phyloP scores from a whole-genome alignment of 2,797 vertebrate species.

The Lithobates sylvaticus region DNA sequence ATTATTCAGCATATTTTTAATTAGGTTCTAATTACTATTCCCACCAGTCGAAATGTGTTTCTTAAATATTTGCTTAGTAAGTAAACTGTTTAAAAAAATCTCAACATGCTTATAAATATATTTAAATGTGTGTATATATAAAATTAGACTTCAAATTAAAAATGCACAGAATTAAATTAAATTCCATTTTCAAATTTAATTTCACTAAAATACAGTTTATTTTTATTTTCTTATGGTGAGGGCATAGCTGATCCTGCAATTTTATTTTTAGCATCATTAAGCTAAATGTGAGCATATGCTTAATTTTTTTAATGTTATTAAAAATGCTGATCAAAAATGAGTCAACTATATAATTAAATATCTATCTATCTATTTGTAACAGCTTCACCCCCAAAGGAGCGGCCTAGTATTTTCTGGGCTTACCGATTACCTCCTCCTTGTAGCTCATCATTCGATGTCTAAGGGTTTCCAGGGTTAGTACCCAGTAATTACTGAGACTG shows the following conservation, averaged over 20 bases:
- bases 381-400: too few species aligned
- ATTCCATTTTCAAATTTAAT: neutral
- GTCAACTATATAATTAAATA: too few species aligned
- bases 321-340: neutral
- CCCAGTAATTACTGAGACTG: too few species aligned
- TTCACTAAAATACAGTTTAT: neutral
- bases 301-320: neutral
- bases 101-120: slow-evolving; percentile 9
- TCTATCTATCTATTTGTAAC: too few species aligned
- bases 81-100: slow-evolving; percentile 37
- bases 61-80: slow-evolving; percentile 56
- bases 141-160: neutral
- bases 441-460: too few species aligned
- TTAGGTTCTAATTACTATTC: slow-evolving; percentile 58
- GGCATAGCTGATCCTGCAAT: neutral
- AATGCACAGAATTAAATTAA: neutral
- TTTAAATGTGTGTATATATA: neutral
- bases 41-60: slow-evolving; percentile 50
- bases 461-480: too few species aligned
- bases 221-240: neutral
- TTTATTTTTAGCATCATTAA: neutral
- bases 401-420: too few species aligned
- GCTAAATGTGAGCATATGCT: neutral
- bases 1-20: slow-evolving; percentile 59
- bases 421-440: too few species aligned